Base-by-base conservation (phyloP, 2,888 invertebrate species). In the Anthophora plumipes region DNA sequence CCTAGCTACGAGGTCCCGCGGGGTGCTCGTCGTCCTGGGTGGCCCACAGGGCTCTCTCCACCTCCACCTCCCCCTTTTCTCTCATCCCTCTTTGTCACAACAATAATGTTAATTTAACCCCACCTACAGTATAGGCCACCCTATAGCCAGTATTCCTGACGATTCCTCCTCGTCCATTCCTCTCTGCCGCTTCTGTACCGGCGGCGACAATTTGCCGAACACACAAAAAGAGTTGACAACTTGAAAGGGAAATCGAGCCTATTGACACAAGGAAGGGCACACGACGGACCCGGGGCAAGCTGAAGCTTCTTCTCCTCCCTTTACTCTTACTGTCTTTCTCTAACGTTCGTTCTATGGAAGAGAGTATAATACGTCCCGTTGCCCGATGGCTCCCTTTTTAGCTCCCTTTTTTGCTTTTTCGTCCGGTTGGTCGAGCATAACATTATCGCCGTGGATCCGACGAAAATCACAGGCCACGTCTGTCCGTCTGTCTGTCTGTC, bases 211-310 rank as follows among this genome's bases (percentile, higher is more conserved):
- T 93, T 93, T 93, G 91, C 91, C 91, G 85, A 88, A 90, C 90
- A 93, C 89, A 93, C 92, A 93, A 92, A 93, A 93, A 93, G 93
- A 93, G 92, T 93, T 93, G 93, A 92, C 92, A 92, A 92, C 92
- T 92, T 93, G 92, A 93, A 93, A 93, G 93, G 93, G 93, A 93
- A 93, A 93, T 93, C 91, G 93, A 93, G 93, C 92, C 92, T 93
- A 93, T 93, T 93, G 93, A 93, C 93, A 92, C 89, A 92, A n/a
- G 86, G 88, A 86, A 85, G 85, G 86, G 87, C 88, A 85, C 79
- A 85, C 79, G 73, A 84, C 81, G 71, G 82, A 80, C 72, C 80
- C n/a, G n/a, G n/a, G 84, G 71, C 20, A 52, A 31, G 72, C 82
- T n/a, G n/a, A 69, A 79, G 72, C 69, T 72, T 39, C 63, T n/a